Base-by-base conservation (phyloP, 2,797 vertebrate species). In the Otolemur crassicaudatus region DNA sequence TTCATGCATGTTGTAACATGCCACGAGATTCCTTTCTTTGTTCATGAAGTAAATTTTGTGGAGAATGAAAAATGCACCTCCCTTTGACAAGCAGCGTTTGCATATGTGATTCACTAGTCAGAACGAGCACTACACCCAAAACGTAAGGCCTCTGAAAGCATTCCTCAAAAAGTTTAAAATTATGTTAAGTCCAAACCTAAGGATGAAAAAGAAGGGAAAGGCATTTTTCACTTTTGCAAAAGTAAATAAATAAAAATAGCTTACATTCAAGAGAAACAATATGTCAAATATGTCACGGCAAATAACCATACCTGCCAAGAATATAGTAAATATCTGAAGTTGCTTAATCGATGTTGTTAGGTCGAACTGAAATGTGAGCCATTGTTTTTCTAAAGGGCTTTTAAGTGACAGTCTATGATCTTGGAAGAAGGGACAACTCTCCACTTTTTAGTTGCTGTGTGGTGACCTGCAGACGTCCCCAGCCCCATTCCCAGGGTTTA, bases 151-250 rank as follows among this genome's bases (percentile, higher is more conserved):
- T 84, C 75, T 97, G 94, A 96, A 96, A 90, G 75, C 20, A 27
- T 31, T 60, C 82, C 79, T 86, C 49, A 43, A 94, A 94, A 97
- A 0, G 14, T 58, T 87, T 12, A 37, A 49, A n/a, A 90, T 58
- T 67, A 79, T 83, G 19, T 46, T 60, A 92, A 91, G 40, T 27
- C 27, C 13, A 58, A 91, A 77, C 16, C 23, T 37, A 83, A 73
- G 80, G 63, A 98, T 97, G 97, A 97, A 98, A 95, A 89, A 94
- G 37, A 95, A 97, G 97, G 98, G 98, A 99, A 98, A 82, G 98
- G 83, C 88, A 80, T 16, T 96, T 84, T 83, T 94, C 60, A 85
- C 56, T 72, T 82, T 83, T 72, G 20, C 93, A 89, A 91, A 98
- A 96, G 67, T 61, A 94, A 87, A 65, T 23, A 81, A 82, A 67